Evolutionary conservation across 2,888 invertebrate species (phyloP).

Genomic region (Lacanobia oleracea): DNA sequence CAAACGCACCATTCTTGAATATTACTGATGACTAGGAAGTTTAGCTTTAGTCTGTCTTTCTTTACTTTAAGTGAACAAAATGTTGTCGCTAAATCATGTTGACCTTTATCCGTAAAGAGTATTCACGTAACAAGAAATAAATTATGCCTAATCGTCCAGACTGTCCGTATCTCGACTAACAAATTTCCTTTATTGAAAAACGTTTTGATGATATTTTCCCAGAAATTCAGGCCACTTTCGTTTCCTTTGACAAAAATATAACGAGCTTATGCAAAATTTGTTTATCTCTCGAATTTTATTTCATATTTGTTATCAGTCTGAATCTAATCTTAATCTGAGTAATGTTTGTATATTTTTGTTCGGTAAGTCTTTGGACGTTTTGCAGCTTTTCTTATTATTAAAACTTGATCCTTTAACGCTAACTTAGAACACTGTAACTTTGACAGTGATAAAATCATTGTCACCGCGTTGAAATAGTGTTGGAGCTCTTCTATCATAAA

Average conservation of each 20-base stretch:
- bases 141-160: conserved; percentile 48
- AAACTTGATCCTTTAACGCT: neutral
- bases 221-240: conserved; percentile 40
- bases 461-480: conserved; percentile 26
- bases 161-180: conserved; percentile 43
- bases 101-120: conserved; percentile 45
- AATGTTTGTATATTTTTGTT: conserved; percentile 9
- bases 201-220: conserved; percentile 49
- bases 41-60: neutral
- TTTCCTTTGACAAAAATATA: conserved; percentile 51
- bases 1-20: neutral
- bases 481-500: conserved; percentile 21
- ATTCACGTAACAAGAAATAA: conserved; percentile 49
- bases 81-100: conserved; percentile 32
- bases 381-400: conserved; percentile 3
- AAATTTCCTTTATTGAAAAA: conserved; percentile 59
- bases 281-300: conserved; percentile 41
- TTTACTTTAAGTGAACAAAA: neutral
- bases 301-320: conserved; percentile 24
- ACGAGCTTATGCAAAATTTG: conserved; percentile 43
- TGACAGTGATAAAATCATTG: conserved; percentile 14
- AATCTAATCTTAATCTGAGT: conserved; percentile 21
- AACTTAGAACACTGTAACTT: conserved; percentile 4
- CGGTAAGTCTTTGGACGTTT: conserved; percentile 2
- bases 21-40: neutral